These are phyloP conservation scores for Centropus bengalensis DNA, from an alignment of 2,113 vertebrate species.

Conservation along the genomic window DNA sequence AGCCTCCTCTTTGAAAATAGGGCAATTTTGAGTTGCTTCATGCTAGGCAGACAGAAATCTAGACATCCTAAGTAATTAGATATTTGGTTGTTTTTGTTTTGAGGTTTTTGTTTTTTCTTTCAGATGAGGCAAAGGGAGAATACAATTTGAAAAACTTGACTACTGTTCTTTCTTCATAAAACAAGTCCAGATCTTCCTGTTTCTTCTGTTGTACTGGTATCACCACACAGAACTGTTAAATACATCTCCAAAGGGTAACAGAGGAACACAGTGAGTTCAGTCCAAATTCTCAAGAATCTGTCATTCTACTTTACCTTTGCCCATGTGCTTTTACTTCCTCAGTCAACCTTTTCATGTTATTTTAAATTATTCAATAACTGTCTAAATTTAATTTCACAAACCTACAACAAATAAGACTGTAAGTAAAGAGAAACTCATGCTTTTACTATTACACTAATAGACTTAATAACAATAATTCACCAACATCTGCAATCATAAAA, in stretches of 20 bases:
- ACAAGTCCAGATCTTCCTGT: not conserved
- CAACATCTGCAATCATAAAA: slow-evolving; percentile 79
- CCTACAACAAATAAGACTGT: slow-evolving; percentile 49
- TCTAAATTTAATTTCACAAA: slow-evolving; percentile 56
- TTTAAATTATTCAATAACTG: not conserved
- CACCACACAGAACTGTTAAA: not conserved
- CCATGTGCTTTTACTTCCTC: not conserved
- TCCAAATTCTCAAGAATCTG: not conserved
- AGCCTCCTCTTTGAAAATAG: not conserved
- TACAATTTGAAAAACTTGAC: not conserved
- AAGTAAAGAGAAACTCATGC: slow-evolving; percentile 70
- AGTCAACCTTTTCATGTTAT: not conserved
- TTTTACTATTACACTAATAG: slow-evolving; percentile 76
- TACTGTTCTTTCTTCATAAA: not conserved
- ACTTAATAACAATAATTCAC: slow-evolving; percentile 79
- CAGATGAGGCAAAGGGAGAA: not conserved
- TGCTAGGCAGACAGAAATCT: not conserved
- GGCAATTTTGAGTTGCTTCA: not conserved
- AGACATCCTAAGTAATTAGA: not conserved
- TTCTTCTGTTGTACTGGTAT: not conserved
- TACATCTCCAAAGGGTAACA: not conserved
- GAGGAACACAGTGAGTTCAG: not conserved
- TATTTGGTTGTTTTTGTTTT: not conserved
- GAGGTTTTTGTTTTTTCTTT: not conserved
- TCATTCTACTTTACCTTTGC: not conserved